These are phyloP conservation scores for Itoplectis maculator DNA, from an alignment of 2,888 invertebrate species.

Conservation along the genomic window DNA sequence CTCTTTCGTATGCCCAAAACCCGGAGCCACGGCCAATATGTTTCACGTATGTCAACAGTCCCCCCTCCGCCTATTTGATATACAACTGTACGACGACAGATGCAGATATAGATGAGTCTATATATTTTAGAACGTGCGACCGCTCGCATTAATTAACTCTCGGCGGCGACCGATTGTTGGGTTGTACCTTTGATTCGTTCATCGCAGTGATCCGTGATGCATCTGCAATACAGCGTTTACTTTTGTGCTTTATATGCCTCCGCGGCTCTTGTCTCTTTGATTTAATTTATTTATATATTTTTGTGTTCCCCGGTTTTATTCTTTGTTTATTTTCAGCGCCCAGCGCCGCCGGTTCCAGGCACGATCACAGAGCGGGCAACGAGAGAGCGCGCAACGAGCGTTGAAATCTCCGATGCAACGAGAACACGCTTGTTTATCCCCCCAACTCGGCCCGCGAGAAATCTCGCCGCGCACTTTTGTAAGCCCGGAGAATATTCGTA, in stretches of 20 bases:
- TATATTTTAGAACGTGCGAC: background rate
- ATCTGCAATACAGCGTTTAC: background rate
- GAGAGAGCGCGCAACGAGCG: no score
- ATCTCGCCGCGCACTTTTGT: no score
- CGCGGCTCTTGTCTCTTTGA: slow-evolving; percentile 53
- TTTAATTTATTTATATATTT: slow-evolving; percentile 7
- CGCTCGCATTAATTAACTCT: background rate
- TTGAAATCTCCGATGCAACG: slow-evolving; percentile 36
- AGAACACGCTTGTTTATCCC: slow-evolving; percentile 7
- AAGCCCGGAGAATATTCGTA: no score
- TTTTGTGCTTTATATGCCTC: slow-evolving; percentile 70
- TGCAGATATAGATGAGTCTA: background rate
- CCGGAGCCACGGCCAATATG: slow-evolving; percentile 12
- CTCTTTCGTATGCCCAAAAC: slow-evolving; percentile 20
- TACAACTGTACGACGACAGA: background rate
- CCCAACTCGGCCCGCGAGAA: background rate
- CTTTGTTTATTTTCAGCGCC: slow-evolving; percentile 1
- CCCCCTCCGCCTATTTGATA: background rate
- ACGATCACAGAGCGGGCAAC: background rate
- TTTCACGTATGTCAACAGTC: slow-evolving; percentile 25
- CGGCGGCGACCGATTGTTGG: background rate
- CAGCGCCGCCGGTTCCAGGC: slow-evolving; percentile 14
- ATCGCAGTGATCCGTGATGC: slow-evolving; percentile 24
- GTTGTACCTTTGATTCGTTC: slow-evolving; percentile 55
- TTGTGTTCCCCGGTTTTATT: background rate